Percentiles rank a stretch among this genome's conserved stretches.
phyloP scores from a whole-genome alignment of 2,888 invertebrate genomes.

The Diabrotica balteata region DNA sequence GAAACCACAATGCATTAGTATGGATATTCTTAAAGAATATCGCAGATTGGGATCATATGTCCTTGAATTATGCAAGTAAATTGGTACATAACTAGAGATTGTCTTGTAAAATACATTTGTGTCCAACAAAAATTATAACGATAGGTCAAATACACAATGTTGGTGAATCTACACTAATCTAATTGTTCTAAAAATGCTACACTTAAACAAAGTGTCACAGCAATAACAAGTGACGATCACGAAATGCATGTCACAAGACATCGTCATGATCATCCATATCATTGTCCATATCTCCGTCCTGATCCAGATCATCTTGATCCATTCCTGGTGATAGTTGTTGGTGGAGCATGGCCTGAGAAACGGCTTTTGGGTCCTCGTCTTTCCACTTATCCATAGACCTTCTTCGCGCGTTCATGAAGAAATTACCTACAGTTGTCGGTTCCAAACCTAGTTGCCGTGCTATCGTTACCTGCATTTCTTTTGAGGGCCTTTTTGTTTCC shows the following conservation, averaged over 20 bases:
- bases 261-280: slow-evolving; percentile 65
- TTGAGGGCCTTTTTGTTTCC: slow-evolving; percentile 99
- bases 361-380: slow-evolving; percentile 82
- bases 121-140: slow-evolving; percentile 31
- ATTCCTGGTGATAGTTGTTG: slow-evolving; percentile 60
- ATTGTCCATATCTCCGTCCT: slow-evolving; percentile 63
- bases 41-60: too few relatives aligned
- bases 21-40: too few relatives aligned
- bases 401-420: slow-evolving; percentile 99
- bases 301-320: slow-evolving; percentile 60
- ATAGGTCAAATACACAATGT: slow-evolving; percentile 47
- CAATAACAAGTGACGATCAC: slow-evolving; percentile 61
- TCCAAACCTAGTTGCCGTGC: slow-evolving; percentile 95
- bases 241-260: slow-evolving; percentile 66
- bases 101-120: slow-evolving; percentile 39
- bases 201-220: slow-evolving; percentile 58
- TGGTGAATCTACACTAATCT: slow-evolving; percentile 50
- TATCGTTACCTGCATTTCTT: slow-evolving; percentile 99
- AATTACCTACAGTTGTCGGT: slow-evolving; percentile 98
- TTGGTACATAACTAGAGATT: slow-evolving; percentile 29
- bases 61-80: too few relatives aligned
- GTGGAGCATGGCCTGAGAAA: slow-evolving; percentile 56
- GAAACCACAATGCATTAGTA: too few relatives aligned
- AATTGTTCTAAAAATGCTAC: slow-evolving; percentile 52
- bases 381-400: slow-evolving; percentile 99